Evolutionary conservation across 2,888 invertebrate genomes (phyloP).

Genomic region (Ligdia adustata): DNA sequence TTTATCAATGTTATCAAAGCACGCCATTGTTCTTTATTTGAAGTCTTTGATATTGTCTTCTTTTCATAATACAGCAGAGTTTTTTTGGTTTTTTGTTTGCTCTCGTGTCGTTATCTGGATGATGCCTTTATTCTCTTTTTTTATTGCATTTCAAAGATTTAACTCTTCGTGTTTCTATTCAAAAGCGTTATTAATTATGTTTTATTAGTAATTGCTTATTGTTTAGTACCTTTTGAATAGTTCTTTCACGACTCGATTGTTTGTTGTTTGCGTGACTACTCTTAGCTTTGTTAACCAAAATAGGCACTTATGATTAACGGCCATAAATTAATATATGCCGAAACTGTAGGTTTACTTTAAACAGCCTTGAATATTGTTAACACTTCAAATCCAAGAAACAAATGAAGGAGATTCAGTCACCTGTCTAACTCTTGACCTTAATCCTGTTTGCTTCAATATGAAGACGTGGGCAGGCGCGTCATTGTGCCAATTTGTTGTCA

Average conservation of each 20-base stretch:
- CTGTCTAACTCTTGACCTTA: conserved; percentile 18
- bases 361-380: neutral
- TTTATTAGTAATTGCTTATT: too few species aligned
- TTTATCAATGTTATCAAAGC: conserved; percentile 14
- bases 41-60: conserved; percentile 13
- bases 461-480: conserved; percentile 31
- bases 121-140: too few species aligned
- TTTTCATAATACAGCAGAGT: conserved; percentile 1
- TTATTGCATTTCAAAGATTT: too few species aligned
- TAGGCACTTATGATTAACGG: neutral
- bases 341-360: neutral
- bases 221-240: too few species aligned
- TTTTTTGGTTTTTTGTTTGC: too few species aligned
- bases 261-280: neutral
- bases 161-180: too few species aligned
- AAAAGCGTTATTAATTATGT: too few species aligned
- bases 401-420: conserved; percentile 1
- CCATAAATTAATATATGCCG: neutral
- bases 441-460: conserved; percentile 22
- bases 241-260: too few species aligned
- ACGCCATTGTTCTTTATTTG: conserved; percentile 16
- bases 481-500: conserved; percentile 39
- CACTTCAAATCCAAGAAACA: neutral
- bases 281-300: neutral
- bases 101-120: too few species aligned